Evolutionary conservation across 2,888 invertebrate species (phyloP).

Genomic region (Synergus itoensis): DNA sequence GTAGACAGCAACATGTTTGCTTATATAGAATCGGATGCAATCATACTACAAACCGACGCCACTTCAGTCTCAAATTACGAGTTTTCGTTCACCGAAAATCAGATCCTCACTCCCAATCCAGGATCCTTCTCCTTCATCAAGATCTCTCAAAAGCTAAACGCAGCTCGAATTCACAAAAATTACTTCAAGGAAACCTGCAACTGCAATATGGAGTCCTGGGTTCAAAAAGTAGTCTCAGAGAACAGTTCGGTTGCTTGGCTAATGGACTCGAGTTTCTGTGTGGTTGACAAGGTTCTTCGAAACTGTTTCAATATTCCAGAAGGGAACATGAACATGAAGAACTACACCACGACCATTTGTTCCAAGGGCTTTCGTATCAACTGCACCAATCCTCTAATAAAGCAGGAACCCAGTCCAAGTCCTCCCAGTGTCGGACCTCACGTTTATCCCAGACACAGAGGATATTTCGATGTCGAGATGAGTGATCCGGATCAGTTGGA

Average conservation of each 20-base stretch:
- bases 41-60: slow-evolving; percentile 78
- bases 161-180: slow-evolving; percentile 80
- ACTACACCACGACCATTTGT: slow-evolving; percentile 83
- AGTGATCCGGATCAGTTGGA: slow-evolving; percentile 73
- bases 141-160: slow-evolving; percentile 78
- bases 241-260: slow-evolving; percentile 78
- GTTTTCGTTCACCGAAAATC: slow-evolving; percentile 81
- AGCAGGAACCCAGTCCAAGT: slow-evolving; percentile 70
- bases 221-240: slow-evolving; percentile 79
- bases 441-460: slow-evolving; percentile 71
- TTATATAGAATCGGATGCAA: slow-evolving; percentile 80
- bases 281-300: slow-evolving; percentile 81
- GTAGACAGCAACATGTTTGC: slow-evolving; percentile 85
- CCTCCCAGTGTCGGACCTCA: slow-evolving; percentile 75
- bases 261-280: slow-evolving; percentile 82
- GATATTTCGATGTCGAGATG: slow-evolving; percentile 75
- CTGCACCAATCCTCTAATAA: slow-evolving; percentile 80
- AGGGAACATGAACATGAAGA: slow-evolving; percentile 82
- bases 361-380: slow-evolving; percentile 78
- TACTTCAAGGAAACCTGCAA: slow-evolving; percentile 83
- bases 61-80: slow-evolving; percentile 74
- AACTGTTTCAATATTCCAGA: slow-evolving; percentile 84
- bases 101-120: slow-evolving; percentile 79
- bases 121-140: slow-evolving; percentile 82
- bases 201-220: slow-evolving; percentile 82